These are phyloP conservation scores for Mallotus villosus DNA, from an alignment of 2,797 vertebrate genomes.

Conservation along the genomic window DNA sequence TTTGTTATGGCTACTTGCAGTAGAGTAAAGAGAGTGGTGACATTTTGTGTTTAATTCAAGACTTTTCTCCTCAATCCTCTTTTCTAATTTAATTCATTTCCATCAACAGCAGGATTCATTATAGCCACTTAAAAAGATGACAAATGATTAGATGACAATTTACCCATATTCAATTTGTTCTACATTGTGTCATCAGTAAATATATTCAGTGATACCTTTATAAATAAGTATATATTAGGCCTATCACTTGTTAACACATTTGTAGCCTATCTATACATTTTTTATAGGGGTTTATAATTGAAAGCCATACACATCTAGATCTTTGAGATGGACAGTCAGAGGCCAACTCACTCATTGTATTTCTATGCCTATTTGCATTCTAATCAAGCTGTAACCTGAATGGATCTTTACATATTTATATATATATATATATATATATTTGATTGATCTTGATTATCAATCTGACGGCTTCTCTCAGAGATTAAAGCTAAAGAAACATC, in stretches of 20 bases:
- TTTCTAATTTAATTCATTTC: conserved; percentile 38
- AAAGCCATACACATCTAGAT: too few relatives aligned
- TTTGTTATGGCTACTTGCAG: conserved; percentile 33
- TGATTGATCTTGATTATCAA: conserved; percentile 3
- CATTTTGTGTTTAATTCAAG: conserved; percentile 61
- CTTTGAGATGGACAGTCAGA: too few relatives aligned
- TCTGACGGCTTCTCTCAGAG: neutral
- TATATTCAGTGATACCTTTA: too few relatives aligned
- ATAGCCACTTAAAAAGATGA: neutral
- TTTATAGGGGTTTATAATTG: too few relatives aligned
- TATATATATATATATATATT: conserved; percentile 18
- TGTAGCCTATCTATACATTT: too few relatives aligned
- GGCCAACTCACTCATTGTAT: too few relatives aligned
- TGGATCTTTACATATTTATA: neutral
- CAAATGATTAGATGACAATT: too few relatives aligned
- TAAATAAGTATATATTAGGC: too few relatives aligned
- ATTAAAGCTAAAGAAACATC: conserved; percentile 2
- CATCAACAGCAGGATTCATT: conserved; percentile 51
- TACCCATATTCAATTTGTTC: too few relatives aligned
- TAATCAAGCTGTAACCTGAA: neutral
- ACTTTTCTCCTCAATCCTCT: conserved; percentile 33
- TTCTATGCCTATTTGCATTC: neutral
- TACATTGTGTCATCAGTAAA: too few relatives aligned
- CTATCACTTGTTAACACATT: too few relatives aligned
- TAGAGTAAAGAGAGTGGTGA: conserved; percentile 42